Evolutionary conservation across 2,797 vertebrate genomes (phyloP), one percentile per base, ranked within the genome.

Genomic region (Streptopelia turtur): DNA sequence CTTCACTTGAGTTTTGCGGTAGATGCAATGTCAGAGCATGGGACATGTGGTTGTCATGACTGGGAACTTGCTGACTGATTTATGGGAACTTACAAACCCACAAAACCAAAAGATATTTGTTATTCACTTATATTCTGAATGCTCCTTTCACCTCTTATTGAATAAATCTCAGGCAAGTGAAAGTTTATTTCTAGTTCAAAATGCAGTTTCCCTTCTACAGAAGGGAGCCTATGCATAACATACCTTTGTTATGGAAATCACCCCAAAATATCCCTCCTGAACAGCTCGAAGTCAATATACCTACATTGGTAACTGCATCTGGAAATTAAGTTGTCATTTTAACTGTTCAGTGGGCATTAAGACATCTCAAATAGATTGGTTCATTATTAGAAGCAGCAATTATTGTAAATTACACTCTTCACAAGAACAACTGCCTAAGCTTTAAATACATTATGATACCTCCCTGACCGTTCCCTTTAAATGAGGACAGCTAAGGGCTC

Each of bases 31-130:
- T 79, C 64, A n/a, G 77, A 90, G n/a, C 30, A 66, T 5, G 49
- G 83, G 80, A 95, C 70, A 59, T 28, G 7, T 64, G 77, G 83
- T 49, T 93, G 91, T 76, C 91, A 45, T 10, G 6, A 89, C 64
- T 68, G 78, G 71, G 86, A 94, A 87, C 78, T 89, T 64, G 90
- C 53, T 4, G 68, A 94, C 71, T 94, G 91, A 89, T 93, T 95
- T 95, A 95, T 22, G 43, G 81, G 75, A 90, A 75, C 53, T 95
- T 75, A 72, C 47, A 92, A 93, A 87, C 33, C 74, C 77, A 91
- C 91, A 93, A 69, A 96, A 86, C 69, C 89, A 90, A 43, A 85
- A 92, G 52, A 84, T 56, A 91, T 83, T 91, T 91, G 74, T 93
- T 78, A 93, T 79, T 93, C 66, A 45, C 72, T 96, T 56, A 59